phyloP scores from a whole-genome alignment of 2,888 invertebrate genomes.

The Punctoribates punctum region DNA sequence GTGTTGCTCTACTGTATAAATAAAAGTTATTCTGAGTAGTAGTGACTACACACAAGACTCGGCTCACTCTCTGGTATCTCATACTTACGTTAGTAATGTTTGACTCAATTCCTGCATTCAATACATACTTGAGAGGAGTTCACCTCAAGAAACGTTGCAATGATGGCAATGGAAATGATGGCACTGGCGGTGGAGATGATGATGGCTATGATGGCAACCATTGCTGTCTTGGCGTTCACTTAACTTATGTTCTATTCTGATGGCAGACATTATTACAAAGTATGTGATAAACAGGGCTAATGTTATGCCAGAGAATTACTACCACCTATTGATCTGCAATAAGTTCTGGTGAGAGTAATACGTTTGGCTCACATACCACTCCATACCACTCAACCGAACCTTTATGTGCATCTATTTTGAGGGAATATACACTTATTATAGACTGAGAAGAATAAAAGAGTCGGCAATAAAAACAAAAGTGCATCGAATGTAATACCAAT shows the following conservation, averaged over 20 bases:
- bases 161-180: neutral
- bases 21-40: neutral
- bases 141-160: neutral
- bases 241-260: neutral
- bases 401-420: constrained; percentile 30
- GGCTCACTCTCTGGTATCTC: neutral
- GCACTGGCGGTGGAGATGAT: neutral
- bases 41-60: neutral
- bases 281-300: constrained; percentile 9
- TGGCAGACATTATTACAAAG: constrained; percentile 21
- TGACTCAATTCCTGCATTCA: neutral
- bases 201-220: neutral
- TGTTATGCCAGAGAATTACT: constrained; percentile 31
- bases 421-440: constrained; percentile 25
- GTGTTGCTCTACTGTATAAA: constrained; percentile 20
- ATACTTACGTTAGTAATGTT: neutral
- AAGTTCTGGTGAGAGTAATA: constrained; percentile 25
- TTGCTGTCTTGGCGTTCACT: neutral
- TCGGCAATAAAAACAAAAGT: constrained; percentile 24
- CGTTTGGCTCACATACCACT: constrained; percentile 16
- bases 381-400: neutral
- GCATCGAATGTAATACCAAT: constrained; percentile 14
- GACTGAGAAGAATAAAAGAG: constrained; percentile 2
- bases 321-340: constrained; percentile 35
- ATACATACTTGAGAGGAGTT: neutral